phyloP scores from a whole-genome alignment of 2,797 vertebrate species.

The Hypotaenidia philippensis region DNA sequence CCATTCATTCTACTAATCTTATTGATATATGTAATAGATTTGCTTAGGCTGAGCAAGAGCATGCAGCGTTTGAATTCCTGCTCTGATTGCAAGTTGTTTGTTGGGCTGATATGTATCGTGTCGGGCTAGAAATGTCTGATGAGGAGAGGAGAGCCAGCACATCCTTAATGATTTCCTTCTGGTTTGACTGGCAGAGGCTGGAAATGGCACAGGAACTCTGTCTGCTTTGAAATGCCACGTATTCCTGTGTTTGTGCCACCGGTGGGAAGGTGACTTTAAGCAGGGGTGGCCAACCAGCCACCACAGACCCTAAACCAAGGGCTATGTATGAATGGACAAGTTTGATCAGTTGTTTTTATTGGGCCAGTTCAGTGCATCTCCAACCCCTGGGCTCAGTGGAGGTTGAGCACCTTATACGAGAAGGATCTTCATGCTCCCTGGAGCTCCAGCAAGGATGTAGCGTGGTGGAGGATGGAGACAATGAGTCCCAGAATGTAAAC shows the following conservation, averaged over 20 bases:
- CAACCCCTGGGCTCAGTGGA: neutral
- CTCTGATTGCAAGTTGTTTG: neutral
- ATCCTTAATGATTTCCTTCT: neutral
- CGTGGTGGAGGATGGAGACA: neutral
- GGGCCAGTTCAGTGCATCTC: neutral
- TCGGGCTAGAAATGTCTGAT: neutral
- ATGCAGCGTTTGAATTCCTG: neutral
- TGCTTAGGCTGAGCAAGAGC: neutral
- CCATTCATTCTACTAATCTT: neutral
- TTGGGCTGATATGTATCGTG: neutral
- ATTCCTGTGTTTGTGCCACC: neutral
- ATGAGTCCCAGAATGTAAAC: neutral
- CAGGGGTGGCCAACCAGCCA: neutral
- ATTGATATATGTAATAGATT: neutral
- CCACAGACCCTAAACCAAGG: neutral
- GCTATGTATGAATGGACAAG: rapidly evolving
- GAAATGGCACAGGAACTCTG: neutral
- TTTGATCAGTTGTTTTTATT: neutral
- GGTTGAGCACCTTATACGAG: neutral
- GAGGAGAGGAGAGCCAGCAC: neutral
- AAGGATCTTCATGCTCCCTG: neutral
- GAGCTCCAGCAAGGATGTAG: rapidly evolving
- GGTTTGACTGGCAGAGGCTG: neutral
- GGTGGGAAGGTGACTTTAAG: neutral
- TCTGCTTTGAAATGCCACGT: neutral